Conservation (phyloP, 2,113 vertebrate species). For the Thalassoma bifasciatum region DNA sequence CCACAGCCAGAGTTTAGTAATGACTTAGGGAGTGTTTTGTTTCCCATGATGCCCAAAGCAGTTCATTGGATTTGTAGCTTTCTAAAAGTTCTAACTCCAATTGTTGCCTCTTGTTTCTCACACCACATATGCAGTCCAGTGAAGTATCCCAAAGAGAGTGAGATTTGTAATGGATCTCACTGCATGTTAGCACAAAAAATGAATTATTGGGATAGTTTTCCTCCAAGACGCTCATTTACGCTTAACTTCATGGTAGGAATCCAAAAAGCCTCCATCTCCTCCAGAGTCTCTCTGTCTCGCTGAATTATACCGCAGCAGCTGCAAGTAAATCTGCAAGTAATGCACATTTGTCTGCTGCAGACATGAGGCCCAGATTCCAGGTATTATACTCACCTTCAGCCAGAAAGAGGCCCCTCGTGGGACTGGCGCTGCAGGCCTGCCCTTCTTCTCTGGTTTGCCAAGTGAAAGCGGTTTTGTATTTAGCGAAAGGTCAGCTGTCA, state of each 20-base stretch:
- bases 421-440: conserved; percentile 23
- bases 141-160: background rate
- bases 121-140: background rate
- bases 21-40: background rate
- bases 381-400: conserved; percentile 53
- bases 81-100: background rate
- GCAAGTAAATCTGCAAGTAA: conserved; percentile 28
- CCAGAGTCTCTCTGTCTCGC: background rate
- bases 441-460: conserved; percentile 51
- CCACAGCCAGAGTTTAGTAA: background rate
- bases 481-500: conserved; percentile 70
- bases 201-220: background rate
- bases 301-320: conserved; percentile 49
- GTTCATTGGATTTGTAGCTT: background rate
- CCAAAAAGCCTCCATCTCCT: conserved; percentile 1
- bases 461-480: conserved; percentile 71
- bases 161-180: background rate
- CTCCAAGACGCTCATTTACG: background rate
- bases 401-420: conserved; percentile 52
- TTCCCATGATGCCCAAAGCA: background rate
- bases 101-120: background rate
- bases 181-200: background rate
- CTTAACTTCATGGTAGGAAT: conserved; percentile 10
- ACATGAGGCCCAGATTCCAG: conserved; percentile 40
- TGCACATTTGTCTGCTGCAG: conserved; percentile 41